Percentiles rank a stretch among this genome's conserved stretches.
Evolutionary conservation across 2,797 vertebrate species (phyloP).

Genomic region (Prionace glauca): DNA sequence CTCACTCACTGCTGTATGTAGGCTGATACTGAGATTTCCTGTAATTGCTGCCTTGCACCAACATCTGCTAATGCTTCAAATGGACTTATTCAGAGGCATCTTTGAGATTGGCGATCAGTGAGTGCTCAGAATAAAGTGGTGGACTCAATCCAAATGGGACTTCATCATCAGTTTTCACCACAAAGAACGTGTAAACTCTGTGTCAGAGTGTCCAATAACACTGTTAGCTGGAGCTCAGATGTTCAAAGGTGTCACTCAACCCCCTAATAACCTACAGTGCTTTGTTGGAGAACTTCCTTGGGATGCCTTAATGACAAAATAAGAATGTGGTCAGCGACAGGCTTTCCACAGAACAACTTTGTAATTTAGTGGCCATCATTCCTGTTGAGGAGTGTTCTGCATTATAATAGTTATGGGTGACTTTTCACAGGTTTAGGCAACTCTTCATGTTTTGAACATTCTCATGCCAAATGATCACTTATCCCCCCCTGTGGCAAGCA

Average conservation of each 20-base stretch:
- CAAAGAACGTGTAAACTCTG: conserved; percentile 48
- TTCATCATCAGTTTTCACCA: conserved; percentile 48
- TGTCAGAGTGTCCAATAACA: conserved; percentile 42
- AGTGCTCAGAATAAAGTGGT: not conserved
- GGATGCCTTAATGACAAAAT: conserved; percentile 45
- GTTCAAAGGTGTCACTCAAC: conserved; percentile 51
- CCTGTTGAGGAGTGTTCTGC: not conserved
- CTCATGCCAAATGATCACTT: not conserved
- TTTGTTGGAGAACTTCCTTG: conserved; percentile 47
- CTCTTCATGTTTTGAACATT: not conserved
- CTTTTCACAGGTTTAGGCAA: not conserved
- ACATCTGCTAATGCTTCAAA: conserved; percentile 4
- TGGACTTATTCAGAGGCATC: not conserved
- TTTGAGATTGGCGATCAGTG: not conserved
- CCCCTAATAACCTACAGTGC: conserved; percentile 50
- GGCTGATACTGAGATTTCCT: not conserved
- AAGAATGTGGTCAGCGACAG: conserved; percentile 49
- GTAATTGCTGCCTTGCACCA: not conserved
- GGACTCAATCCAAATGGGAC: conserved; percentile 37
- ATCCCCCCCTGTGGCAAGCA: not conserved
- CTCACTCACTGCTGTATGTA: not conserved
- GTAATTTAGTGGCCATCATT: conserved; percentile 47
- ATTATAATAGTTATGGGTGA: too few species aligned
- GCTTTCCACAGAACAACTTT: conserved; percentile 48
- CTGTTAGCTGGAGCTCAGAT: conserved; percentile 51